A percentile compares a stretch with the other conserved stretches of the same genome.
phyloP scores from a whole-genome alignment of 2,797 vertebrate genomes.

The Champsocephalus gunnari region DNA sequence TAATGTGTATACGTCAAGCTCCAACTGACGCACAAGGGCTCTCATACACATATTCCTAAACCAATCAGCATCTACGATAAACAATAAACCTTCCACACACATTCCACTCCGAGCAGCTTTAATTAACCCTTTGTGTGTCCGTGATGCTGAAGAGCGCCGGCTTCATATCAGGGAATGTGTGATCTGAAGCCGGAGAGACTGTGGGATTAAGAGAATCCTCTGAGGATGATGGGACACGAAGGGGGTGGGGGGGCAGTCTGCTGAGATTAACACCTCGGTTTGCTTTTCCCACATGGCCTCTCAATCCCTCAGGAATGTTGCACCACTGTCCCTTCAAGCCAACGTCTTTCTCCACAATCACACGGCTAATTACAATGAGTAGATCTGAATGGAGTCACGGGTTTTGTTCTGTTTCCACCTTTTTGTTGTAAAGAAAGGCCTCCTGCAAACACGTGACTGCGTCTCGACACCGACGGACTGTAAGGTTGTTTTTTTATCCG shows the following conservation, averaged over 20 bases:
- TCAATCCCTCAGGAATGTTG: conserved; percentile 69
- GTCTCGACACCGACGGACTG: too few species aligned
- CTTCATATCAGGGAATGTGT: conserved; percentile 52
- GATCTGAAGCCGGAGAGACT: conserved; percentile 41
- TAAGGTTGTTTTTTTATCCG: background rate
- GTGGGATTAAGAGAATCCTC: conserved; percentile 65
- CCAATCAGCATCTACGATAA: conserved; percentile 7
- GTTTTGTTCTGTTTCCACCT: conserved; percentile 16
- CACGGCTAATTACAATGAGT: conserved; percentile 41
- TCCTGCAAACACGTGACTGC: conserved; percentile 1
- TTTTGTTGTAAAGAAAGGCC: background rate
- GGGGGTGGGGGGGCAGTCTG: conserved; percentile 49
- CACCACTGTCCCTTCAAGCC: conserved; percentile 53
- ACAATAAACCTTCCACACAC: conserved; percentile 9
- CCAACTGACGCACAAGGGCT: background rate
- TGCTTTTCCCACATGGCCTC: conserved; percentile 73
- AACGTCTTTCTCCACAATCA: conserved; percentile 55
- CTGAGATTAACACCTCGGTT: conserved; percentile 72
- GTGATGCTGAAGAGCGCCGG: conserved; percentile 20
- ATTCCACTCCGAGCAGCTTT: conserved; percentile 50
- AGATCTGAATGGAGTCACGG: conserved; percentile 5
- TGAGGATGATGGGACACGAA: conserved; percentile 60
- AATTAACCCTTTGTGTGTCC: conserved; percentile 58
- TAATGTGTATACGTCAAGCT: background rate
- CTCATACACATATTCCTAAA: conserved; percentile 4